Evolutionary conservation across 2,797 vertebrate species (phyloP).

Genomic region (Myotis vivesi): DNA sequence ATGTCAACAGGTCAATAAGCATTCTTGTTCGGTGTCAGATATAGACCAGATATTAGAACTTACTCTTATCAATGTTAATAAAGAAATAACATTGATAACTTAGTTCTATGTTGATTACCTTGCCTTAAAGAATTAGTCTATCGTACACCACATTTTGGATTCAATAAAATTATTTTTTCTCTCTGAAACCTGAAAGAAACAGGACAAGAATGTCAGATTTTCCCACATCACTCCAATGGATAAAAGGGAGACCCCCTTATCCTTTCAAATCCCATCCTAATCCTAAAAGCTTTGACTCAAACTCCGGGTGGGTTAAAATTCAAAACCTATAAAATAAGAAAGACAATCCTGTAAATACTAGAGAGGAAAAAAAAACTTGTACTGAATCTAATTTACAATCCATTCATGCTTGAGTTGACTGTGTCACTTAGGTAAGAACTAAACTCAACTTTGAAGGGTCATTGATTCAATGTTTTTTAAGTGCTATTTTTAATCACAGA

Average conservation of each 20-base stretch:
- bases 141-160: neutral
- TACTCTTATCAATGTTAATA: neutral
- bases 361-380: neutral
- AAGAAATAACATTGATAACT: neutral
- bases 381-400: slow-evolving; percentile 38
- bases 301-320: neutral
- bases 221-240: neutral
- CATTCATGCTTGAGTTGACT: neutral
- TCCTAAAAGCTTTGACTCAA: slow-evolving; percentile 43
- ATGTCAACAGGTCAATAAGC: neutral
- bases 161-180: neutral
- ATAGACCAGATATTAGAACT: neutral
- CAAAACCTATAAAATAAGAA: slow-evolving; percentile 44
- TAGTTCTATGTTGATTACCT: neutral
- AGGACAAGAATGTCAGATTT: neutral
- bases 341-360: neutral
- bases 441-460: slow-evolving; percentile 33
- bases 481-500: neutral
- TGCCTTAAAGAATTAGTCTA: neutral
- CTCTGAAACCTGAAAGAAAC: neutral
- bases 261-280: slow-evolving; percentile 46
- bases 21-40: neutral
- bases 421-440: slow-evolving; percentile 11
- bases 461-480: slow-evolving; percentile 32
- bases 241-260: slow-evolving; percentile 23